Conservation (phyloP, 2,888 invertebrate species). For the Lordiphosa fenestrarum region DNA sequence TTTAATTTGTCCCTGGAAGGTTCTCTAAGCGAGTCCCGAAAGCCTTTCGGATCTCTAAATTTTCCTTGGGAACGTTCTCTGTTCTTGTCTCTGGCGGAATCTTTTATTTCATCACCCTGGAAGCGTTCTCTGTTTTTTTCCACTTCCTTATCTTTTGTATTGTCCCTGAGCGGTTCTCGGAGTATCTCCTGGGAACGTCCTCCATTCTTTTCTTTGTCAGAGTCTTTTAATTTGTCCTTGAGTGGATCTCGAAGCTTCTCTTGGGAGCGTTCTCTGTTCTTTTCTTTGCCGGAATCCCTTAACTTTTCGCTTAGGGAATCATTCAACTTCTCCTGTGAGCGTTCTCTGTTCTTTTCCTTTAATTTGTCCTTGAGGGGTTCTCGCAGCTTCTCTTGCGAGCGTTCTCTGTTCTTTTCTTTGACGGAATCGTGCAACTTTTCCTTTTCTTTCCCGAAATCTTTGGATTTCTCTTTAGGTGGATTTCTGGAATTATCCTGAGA, state of each 20-base stretch:
- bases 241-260: slow-evolving; percentile 10
- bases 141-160: slow-evolving; percentile 1
- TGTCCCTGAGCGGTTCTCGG: slow-evolving; percentile 1
- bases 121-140: slow-evolving; percentile 6
- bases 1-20: slow-evolving; percentile 4
- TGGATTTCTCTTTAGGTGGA: too few species aligned
- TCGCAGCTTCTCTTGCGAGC: slow-evolving; percentile 16
- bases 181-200: slow-evolving; percentile 3
- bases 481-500: too few species aligned
- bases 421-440: too few species aligned
- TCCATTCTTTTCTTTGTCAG: slow-evolving; percentile 3
- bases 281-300: too few species aligned
- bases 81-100: slow-evolving; percentile 11
- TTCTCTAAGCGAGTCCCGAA: neutral
- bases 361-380: neutral
- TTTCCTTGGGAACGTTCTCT: slow-evolving; percentile 1
- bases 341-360: too few species aligned
- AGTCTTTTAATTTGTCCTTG: neutral
- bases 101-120: slow-evolving; percentile 9
- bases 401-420: slow-evolving; percentile 1
- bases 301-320: too few species aligned
- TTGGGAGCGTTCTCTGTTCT: slow-evolving; percentile 11
- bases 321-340: too few species aligned
- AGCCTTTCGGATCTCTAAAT: neutral
- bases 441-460: too few species aligned